Evolutionary conservation across 2,888 invertebrate genomes (phyloP).

Genomic region (Perdita meconis): DNA sequence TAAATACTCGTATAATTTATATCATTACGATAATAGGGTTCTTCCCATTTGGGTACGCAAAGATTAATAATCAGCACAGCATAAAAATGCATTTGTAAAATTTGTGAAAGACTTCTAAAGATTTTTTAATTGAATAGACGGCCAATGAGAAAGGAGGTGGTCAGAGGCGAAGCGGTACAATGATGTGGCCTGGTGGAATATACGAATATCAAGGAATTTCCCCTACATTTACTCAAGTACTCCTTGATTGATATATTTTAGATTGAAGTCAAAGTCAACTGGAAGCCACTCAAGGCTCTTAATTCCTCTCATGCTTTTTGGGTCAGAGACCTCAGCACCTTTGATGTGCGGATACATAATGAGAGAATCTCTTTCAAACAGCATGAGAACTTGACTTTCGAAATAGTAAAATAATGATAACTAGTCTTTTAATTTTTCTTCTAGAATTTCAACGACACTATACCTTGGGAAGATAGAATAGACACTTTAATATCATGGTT

Average conservation of each 20-base stretch:
- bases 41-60: conserved; percentile 87
- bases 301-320: too few relatives aligned
- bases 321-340: too few relatives aligned
- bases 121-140: conserved; percentile 81
- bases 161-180: conserved; percentile 86
- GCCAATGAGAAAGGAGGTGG: conserved; percentile 86
- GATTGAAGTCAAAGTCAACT: too few relatives aligned
- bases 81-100: background rate
- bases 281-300: too few relatives aligned
- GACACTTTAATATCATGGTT: conserved; percentile 87
- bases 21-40: conserved; percentile 86
- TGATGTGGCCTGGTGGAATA: conserved; percentile 90
- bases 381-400: too few relatives aligned
- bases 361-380: too few relatives aligned
- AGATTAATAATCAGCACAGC: background rate
- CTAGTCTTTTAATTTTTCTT: too few relatives aligned
- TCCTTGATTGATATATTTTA: background rate
- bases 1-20: conserved; percentile 83
- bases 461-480: conserved; percentile 86
- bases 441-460: conserved; percentile 77
- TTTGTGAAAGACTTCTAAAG: background rate
- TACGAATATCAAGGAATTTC: conserved; percentile 85
- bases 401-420: too few relatives aligned
- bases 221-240: conserved; percentile 83
- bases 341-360: too few relatives aligned